These are phyloP conservation scores for Sciurus vulgaris DNA, from an alignment of 2,797 vertebrate species.

Conservation along the genomic window DNA sequence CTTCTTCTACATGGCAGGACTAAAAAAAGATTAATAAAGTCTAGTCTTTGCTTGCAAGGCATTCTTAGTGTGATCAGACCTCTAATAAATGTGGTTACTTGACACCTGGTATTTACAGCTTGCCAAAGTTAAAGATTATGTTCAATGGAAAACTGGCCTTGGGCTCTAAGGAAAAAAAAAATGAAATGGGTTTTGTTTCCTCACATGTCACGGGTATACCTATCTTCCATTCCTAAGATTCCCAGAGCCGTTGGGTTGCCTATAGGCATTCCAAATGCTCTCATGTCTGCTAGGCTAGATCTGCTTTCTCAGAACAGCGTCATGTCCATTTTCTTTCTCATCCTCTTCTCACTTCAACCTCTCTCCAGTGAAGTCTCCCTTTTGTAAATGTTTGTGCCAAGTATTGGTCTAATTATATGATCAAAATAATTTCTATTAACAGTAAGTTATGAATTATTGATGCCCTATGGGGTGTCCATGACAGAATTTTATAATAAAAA, in stretches of 20 bases:
- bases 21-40: not conserved
- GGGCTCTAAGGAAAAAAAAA: not conserved
- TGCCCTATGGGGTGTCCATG: not conserved
- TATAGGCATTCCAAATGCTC: not conserved
- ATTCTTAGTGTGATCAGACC: not conserved
- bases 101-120: slow-evolving; percentile 9
- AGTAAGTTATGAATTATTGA: not conserved
- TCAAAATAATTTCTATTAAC: slow-evolving; percentile 29
- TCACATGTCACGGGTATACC: not conserved
- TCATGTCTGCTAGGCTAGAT: not conserved
- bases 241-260: not conserved
- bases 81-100: slow-evolving; percentile 19
- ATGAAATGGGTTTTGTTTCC: not conserved
- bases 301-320: not conserved
- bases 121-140: not conserved
- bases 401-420: not conserved
- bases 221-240: not conserved
- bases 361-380: not conserved
- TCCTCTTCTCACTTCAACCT: not conserved
- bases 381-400: not conserved
- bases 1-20: not conserved
- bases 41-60: not conserved
- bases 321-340: not conserved
- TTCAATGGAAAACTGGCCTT: slow-evolving; percentile 5
- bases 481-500: not conserved